These are phyloP conservation scores for Amitus sp. DNA, from an alignment of 2,888 invertebrate genomes.

Conservation along the genomic window DNA sequence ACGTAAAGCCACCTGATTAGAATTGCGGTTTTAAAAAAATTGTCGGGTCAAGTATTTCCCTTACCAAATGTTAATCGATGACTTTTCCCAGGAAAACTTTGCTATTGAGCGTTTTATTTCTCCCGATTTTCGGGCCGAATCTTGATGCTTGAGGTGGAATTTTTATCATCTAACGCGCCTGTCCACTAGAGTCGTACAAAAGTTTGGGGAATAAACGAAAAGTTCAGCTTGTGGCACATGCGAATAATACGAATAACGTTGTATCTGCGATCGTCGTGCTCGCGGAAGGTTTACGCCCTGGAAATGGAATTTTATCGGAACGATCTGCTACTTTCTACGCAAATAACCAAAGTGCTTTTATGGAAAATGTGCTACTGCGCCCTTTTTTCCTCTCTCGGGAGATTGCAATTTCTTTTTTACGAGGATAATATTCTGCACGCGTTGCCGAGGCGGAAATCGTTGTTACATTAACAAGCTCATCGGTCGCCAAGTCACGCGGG, in stretches of 20 bases:
- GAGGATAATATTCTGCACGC: not conserved
- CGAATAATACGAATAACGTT: not conserved
- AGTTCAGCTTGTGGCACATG: not conserved
- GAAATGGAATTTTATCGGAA: slow-evolving; percentile 8
- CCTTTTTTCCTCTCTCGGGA: not conserved
- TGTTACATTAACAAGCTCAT: slow-evolving; percentile 14
- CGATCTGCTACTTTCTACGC: slow-evolving; percentile 8
- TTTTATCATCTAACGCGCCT: not conserved
- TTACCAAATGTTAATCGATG: not conserved
- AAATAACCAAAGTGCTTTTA: slow-evolving; percentile 2
- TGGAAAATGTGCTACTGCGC: slow-evolving; percentile 2
- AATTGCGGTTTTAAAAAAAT: too few relatives aligned
- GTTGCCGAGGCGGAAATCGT: slow-evolving; percentile 1
- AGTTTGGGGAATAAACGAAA: not conserved
- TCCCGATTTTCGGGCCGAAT: too few relatives aligned
- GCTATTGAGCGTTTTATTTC: not conserved
- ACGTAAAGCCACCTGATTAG: too few relatives aligned
- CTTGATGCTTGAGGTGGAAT: too few relatives aligned
- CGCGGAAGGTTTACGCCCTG: slow-evolving; percentile 1
- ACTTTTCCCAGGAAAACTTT: not conserved
- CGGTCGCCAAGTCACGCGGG: slow-evolving; percentile 6
- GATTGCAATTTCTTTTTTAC: not conserved
- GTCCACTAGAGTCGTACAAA: not conserved
- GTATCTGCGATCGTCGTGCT: slow-evolving; percentile 1
- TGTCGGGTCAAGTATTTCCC: not conserved